Base-by-base conservation (phyloP, 2,888 invertebrate species). In the Dynastes hyllus region DNA sequence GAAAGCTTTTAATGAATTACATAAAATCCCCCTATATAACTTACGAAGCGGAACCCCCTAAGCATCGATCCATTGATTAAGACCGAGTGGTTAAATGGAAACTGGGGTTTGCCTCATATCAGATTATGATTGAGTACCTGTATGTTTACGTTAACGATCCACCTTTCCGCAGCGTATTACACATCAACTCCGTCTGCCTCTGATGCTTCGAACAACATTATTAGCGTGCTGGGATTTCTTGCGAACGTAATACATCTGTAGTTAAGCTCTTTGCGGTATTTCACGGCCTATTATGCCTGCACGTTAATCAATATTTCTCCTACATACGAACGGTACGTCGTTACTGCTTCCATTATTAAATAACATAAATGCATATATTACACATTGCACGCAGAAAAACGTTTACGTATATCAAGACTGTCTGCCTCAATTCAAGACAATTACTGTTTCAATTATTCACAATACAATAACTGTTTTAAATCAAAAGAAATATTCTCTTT, bases 71-170 rank as follows among this genome's bases (percentile, higher is more conserved):
- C 58, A 73, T 73, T 73, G 73, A 73, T 73, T 73, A 73, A 73
- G 73, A 58, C 58, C 55, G 32, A 58, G 27, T 16, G 45, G 37
- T 73, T 73, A 73, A 58, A 73, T 58, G 37, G 73, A 58, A 73
- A 40, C 40, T 3, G 40, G 55, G 40, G 11, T 61, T 37, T 40
- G 37, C 58, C 55, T 32, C 58, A 58, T 37, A 40, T 53, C 32
- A 73, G 73, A 58, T 73, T 73, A 73, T 73, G 73, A 73, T 73
- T 73, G 73, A 73, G 58, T 61, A 73, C 73, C 73, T 73, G 73
- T 58, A 73, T 73, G 73, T 73, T 73, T 73, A 73, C 73, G 58
- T 58, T 73, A 73, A 73, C 73, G 73, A 73, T 73, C 73, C 37
- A 58, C 73, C 73, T 73, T 73, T 73, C 73, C 73, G 58, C 73